A percentile compares a stretch with the other conserved stretches of the same genome.
These are phyloP conservation scores for Calliopsis andreniformis DNA, from an alignment of 1,140 invertebrate species.

Conservation along the genomic window DNA sequence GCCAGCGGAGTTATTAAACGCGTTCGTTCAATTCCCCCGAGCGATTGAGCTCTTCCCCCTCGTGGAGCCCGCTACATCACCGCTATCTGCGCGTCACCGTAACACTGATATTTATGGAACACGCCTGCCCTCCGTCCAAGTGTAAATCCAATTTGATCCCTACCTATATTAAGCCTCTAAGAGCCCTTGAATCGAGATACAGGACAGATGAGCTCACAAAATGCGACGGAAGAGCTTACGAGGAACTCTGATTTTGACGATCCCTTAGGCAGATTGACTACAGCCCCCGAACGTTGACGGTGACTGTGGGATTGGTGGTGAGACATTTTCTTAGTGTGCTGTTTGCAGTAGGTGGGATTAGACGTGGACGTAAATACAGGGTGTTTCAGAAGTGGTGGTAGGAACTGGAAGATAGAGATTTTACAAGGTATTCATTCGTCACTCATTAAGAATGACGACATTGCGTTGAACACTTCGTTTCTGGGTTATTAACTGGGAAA, in stretches of 20 bases:
- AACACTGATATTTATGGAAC: constrained; percentile 62
- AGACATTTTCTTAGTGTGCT: too few species aligned
- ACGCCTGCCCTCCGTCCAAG: constrained; percentile 42
- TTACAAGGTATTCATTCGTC: too few species aligned
- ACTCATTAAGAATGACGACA: too few species aligned
- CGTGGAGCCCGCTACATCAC: constrained; percentile 51
- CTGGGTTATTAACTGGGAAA: too few species aligned
- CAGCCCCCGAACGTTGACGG: neutral
- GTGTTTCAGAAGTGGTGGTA: too few species aligned
- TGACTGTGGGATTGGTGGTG: too few species aligned
- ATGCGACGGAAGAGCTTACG: neutral
- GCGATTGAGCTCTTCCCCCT: constrained; percentile 58
- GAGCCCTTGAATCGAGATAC: constrained; percentile 14
- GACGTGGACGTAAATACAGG: too few species aligned
- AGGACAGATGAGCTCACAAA: too few species aligned
- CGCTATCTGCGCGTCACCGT: constrained; percentile 45
- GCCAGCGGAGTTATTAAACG: constrained; percentile 68
- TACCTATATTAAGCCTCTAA: constrained; percentile 32
- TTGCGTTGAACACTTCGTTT: too few species aligned
- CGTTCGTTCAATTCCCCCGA: constrained; percentile 68
- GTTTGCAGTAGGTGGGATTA: too few species aligned
- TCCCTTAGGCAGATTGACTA: neutral
- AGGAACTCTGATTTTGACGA: neutral
- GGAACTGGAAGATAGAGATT: too few species aligned
- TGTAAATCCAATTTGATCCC: constrained; percentile 64